Evolutionary conservation across 2,113 vertebrate genomes (phyloP).

Genomic region (Peromyscus polionotus): DNA sequence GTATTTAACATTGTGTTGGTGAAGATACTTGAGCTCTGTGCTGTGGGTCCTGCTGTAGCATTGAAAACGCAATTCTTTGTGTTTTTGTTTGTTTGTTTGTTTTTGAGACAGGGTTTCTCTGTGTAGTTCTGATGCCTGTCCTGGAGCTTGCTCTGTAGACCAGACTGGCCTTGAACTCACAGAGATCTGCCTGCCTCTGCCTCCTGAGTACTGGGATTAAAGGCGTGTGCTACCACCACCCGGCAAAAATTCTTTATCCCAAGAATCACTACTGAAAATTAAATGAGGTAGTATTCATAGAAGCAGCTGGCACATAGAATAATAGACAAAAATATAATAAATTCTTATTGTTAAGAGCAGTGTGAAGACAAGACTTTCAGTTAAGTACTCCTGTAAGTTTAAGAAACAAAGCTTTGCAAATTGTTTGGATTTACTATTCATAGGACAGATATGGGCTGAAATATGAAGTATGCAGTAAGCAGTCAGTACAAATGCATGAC

Average conservation of each 20-base stretch:
- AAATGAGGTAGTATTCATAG: background rate
- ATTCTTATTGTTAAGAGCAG: background rate
- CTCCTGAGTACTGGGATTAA: no score
- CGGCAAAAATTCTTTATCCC: background rate
- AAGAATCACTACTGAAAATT: background rate
- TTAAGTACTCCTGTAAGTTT: background rate
- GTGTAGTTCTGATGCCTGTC: no score
- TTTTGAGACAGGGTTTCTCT: no score
- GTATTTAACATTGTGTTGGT: background rate
- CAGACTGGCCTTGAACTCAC: no score
- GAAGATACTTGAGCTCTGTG: background rate
- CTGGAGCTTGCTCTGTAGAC: no score
- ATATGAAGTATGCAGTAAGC: background rate
- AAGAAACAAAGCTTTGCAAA: background rate
- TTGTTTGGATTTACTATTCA: background rate
- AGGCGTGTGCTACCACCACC: no score
- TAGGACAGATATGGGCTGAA: background rate
- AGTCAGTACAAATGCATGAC: background rate
- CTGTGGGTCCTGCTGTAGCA: slow-evolving; percentile 42
- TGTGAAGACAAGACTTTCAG: background rate
- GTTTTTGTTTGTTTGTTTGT: no score
- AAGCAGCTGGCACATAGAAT: background rate
- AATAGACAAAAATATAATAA: background rate
- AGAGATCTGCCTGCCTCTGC: no score
- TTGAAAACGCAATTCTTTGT: background rate